These are phyloP conservation scores for Chloropsis hardwickii DNA, from an alignment of 2,113 vertebrate genomes.

Conservation along the genomic window DNA sequence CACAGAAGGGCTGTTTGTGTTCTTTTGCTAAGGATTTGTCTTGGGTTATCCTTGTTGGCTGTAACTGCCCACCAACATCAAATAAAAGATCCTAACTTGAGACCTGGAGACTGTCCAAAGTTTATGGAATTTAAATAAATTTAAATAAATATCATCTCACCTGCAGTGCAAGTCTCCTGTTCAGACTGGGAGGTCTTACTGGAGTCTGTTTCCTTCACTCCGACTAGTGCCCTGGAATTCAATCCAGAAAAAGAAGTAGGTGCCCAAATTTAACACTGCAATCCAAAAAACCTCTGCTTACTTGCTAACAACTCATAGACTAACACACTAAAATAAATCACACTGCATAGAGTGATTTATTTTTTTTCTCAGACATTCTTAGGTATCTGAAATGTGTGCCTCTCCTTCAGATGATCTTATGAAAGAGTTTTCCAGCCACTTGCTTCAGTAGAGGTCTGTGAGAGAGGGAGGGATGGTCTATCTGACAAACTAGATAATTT, in stretches of 20 bases:
- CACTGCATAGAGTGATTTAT: not conserved
- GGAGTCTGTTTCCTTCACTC: not conserved
- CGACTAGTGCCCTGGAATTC: not conserved
- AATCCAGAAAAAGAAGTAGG: not conserved
- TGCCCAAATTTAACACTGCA: not conserved
- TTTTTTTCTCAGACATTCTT: not conserved
- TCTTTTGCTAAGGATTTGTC: not conserved
- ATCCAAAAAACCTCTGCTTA: not conserved
- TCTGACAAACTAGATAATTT: not conserved
- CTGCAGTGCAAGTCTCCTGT: not conserved
- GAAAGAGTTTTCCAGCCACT: not conserved
- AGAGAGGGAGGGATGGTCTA: not conserved
- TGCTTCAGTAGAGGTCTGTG: not conserved
- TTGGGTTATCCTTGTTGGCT: not conserved
- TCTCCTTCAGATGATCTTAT: not conserved
- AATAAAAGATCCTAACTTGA: not conserved
- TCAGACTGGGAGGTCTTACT: slow-evolving; percentile 28
- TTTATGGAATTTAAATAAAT: not conserved
- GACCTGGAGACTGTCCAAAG: not conserved
- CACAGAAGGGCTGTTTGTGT: not conserved
- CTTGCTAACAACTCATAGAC: not conserved
- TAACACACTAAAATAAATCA: too few species aligned
- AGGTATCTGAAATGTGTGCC: not conserved
- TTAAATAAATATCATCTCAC: not conserved
- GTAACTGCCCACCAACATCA: not conserved